These are phyloP conservation scores for Brachynemurus nebulosus DNA, from an alignment of 2,888 invertebrate genomes.

Conservation along the genomic window DNA sequence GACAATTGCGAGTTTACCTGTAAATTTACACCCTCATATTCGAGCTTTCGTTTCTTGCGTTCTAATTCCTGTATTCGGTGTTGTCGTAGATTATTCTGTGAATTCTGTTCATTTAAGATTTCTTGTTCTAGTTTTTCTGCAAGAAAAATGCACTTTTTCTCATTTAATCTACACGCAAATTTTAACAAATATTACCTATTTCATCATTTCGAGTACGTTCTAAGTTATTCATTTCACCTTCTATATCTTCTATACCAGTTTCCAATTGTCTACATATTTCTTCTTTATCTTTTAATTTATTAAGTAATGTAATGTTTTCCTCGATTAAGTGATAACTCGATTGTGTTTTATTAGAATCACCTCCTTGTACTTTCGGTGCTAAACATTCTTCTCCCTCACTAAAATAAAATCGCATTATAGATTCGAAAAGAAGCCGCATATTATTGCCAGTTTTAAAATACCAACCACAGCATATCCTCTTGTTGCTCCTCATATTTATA, in stretches of 20 bases:
- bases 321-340: constrained; percentile 35
- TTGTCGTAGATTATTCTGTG: constrained; percentile 16
- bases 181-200: constrained; percentile 1
- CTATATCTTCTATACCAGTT: constrained; percentile 26
- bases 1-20: constrained; percentile 14
- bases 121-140: background rate
- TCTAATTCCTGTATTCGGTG: constrained; percentile 19
- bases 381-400: constrained; percentile 29
- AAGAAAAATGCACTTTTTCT: background rate
- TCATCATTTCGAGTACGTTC: constrained; percentile 1
- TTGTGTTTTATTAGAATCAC: constrained; percentile 29
- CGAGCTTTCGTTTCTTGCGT: constrained; percentile 17
- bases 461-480: constrained; percentile 39
- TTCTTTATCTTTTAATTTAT: constrained; percentile 32
- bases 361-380: constrained; percentile 28
- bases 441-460: constrained; percentile 7
- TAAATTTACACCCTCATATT: constrained; percentile 18
- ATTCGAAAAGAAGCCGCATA: no score
- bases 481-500: constrained; percentile 53
- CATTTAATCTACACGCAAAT: background rate
- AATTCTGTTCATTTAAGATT: background rate
- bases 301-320: constrained; percentile 32
- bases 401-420: constrained; percentile 15
- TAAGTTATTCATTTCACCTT: constrained; percentile 25
- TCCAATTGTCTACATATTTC: constrained; percentile 30